Percentiles rank a stretch among this genome's conserved stretches.
Conservation (phyloP, 2,113 vertebrate species). For the Actinemys pallida region DNA sequence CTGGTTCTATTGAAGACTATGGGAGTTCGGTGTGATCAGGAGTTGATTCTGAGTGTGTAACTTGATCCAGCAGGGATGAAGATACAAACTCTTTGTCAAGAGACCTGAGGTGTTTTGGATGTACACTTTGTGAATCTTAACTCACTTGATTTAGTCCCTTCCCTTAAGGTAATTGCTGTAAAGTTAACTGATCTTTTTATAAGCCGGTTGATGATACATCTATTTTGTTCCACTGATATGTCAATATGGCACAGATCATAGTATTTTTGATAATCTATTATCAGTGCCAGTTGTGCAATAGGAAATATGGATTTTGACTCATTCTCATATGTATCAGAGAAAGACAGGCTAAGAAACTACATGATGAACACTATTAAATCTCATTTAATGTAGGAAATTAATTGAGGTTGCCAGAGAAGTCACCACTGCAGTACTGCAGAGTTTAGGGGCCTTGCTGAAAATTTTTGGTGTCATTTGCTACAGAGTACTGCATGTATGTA, state of each 20-base stretch:
- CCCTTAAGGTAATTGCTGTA: background rate
- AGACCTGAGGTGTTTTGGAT: background rate
- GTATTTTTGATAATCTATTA: background rate
- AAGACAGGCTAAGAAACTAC: background rate
- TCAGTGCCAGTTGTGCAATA: accelerated
- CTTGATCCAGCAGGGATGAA: background rate
- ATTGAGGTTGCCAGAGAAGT: background rate
- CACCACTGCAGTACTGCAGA: background rate
- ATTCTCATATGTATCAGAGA: background rate
- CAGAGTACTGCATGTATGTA: accelerated
- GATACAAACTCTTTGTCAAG: background rate
- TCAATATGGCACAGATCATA: background rate
- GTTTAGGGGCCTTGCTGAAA: background rate
- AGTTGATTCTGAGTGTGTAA: background rate
- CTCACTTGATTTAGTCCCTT: background rate
- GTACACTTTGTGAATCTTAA: background rate
- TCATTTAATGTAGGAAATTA: background rate
- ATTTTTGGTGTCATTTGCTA: background rate
- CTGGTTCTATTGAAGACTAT: background rate
- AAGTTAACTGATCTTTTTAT: background rate
- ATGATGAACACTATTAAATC: background rate
- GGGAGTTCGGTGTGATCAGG: background rate
- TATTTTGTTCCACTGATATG: background rate
- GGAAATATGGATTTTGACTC: background rate
- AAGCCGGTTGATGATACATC: background rate